Base-by-base conservation (phyloP, 2,888 invertebrate genomes). In the Diabrotica balteata region DNA sequence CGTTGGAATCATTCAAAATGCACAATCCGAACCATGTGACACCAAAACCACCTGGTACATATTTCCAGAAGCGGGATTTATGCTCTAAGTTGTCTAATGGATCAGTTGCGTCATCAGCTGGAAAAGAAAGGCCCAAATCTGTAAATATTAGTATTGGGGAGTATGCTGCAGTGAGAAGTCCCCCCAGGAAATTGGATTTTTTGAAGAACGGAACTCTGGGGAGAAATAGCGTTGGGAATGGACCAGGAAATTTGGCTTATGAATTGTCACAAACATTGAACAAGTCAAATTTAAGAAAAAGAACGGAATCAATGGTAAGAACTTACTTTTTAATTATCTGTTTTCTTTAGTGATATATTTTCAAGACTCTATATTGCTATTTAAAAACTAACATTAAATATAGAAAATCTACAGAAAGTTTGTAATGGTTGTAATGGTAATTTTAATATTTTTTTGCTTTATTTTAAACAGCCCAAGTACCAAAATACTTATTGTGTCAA, bases 191-290 rank as follows among this genome's bases (percentile, higher is more conserved):
- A 80, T 84, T 93, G 71, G 91, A 91, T 75, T 93, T 93, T 80
- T 85, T 93, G 55, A 82, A 82, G 54, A 79, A 77, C 62, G 85
- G 85, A 64, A 84, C 82, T n/a, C 80, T 81, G 61, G 69, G 58
- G 10, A 68, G 64, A 44, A 70, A 54, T 42, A 63, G 73, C 17
- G 70, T 70, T 17, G 71, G 11, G 5, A 42, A 47, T 32, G 55
- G 43, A 17, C 53, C 68, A 46, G 62, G 68, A 11, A 87, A 90
- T 77, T 84, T 93, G 66, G 92, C 92, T 77, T 90, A 90, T 67
- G 93, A 93, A 84, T 84, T 93, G 73, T 90, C 88, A 64, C 88
- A 91, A 68, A 93, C 93, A 7, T 84, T 93, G 69, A 91, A 91
- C 76, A 88, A 93, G 80, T 92, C 93, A 63, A 92, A 93, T 86